Evolutionary conservation across 2,113 vertebrate genomes (phyloP).

Genomic region (Sialia sialis): DNA sequence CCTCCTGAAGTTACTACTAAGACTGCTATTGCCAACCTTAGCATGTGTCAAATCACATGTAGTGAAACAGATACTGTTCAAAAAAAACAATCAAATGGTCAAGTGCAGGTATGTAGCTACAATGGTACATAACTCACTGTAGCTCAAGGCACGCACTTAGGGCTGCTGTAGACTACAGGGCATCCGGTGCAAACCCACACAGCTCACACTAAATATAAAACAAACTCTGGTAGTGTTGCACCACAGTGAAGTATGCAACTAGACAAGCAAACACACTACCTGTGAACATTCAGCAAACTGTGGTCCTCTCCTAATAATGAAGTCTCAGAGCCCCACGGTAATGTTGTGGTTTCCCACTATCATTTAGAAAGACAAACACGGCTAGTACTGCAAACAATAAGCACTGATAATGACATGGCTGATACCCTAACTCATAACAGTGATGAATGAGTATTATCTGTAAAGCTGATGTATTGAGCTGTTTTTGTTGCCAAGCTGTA

Average conservation of each 20-base stretch:
- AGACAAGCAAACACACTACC: background rate
- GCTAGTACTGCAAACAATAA: background rate
- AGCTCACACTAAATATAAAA: background rate
- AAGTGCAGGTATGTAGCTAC: background rate
- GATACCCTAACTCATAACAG: background rate
- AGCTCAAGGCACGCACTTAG: fast-evolving
- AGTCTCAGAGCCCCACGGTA: fast-evolving
- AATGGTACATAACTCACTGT: background rate
- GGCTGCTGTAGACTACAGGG: background rate
- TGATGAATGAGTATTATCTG: background rate
- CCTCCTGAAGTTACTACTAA: background rate
- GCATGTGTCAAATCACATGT: fast-evolving
- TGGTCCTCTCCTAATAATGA: background rate
- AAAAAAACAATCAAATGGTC: background rate
- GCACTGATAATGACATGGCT: background rate
- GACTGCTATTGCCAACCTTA: background rate
- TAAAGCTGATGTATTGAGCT: background rate
- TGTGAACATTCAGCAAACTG: background rate
- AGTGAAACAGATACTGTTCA: background rate
- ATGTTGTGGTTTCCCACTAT: background rate
- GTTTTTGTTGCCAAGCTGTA: background rate
- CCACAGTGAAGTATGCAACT: background rate
- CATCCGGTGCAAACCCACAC: background rate
- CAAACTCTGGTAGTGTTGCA: background rate
- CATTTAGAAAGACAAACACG: background rate